Evolutionary conservation across 2,113 vertebrate genomes (phyloP).

Genomic region (Rousettus leschenaultii): DNA sequence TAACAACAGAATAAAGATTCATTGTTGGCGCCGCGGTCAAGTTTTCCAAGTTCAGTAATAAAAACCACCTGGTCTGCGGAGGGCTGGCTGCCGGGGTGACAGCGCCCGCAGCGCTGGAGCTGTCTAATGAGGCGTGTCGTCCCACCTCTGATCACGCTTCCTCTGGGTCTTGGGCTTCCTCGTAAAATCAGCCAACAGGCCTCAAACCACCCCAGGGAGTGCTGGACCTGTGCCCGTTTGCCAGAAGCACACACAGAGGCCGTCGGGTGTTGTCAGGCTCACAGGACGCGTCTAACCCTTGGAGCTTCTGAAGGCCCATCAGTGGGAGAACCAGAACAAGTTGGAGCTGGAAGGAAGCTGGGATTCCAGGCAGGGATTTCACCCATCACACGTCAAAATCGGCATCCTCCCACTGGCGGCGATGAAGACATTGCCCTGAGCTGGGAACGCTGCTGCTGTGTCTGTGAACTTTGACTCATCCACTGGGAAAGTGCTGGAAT

Average conservation of each 20-base stretch:
- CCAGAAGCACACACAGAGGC: background rate
- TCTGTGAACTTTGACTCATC: background rate
- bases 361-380: background rate
- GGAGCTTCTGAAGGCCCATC: background rate
- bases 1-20: conserved; percentile 76
- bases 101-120: background rate
- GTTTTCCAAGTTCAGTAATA: conserved; percentile 72
- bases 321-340: background rate
- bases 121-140: conserved; percentile 35
- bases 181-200: conserved; percentile 18
- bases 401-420: rapidly evolving
- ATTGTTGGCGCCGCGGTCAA: conserved; percentile 61
- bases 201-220: background rate
- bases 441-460: rapidly evolving
- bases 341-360: background rate
- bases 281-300: background rate
- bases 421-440: background rate
- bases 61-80: conserved; percentile 63
- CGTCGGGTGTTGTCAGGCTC: background rate
- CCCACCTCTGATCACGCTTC: conserved; percentile 10
- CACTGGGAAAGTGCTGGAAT: background rate
- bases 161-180: conserved; percentile 3
- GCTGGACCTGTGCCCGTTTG: background rate
- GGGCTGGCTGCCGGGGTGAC: conserved; percentile 63
- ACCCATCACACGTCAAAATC: background rate